These are phyloP conservation scores for Cybosia mesomella DNA, from an alignment of 2,888 invertebrate genomes.

Conservation along the genomic window DNA sequence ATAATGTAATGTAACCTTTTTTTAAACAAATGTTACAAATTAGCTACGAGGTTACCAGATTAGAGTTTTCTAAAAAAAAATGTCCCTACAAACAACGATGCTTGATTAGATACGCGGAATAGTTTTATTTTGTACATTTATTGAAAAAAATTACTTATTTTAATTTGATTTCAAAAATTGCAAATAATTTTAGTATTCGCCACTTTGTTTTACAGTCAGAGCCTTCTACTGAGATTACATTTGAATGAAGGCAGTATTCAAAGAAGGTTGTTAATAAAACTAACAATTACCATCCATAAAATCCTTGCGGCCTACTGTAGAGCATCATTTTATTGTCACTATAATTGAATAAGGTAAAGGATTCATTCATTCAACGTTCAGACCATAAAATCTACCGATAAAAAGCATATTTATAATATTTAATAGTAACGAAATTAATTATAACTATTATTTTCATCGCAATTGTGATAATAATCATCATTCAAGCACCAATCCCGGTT, in stretches of 20 bases:
- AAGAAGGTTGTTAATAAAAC: slow-evolving; percentile 70
- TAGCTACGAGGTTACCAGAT: no score
- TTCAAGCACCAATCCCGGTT: neutral
- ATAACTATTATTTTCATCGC: neutral
- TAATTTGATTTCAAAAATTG: neutral
- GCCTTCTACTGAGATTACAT: neutral
- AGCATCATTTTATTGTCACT: slow-evolving; percentile 64
- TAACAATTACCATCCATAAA: slow-evolving; percentile 84
- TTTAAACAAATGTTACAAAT: no score
- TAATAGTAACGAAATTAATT: neutral
- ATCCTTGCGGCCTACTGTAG: slow-evolving; percentile 55
- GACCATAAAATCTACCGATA: slow-evolving; percentile 26
- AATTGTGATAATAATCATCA: neutral
- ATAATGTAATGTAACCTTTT: no score
- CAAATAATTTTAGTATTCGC: neutral
- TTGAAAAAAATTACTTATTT: no score
- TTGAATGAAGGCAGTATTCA: slow-evolving; percentile 46
- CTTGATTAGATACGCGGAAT: no score
- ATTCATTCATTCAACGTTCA: slow-evolving; percentile 46
- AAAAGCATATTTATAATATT: neutral
- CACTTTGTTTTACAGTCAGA: neutral
- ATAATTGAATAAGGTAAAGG: slow-evolving; percentile 63
- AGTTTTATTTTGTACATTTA: no score
- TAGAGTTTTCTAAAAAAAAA: no score
- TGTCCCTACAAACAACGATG: no score